Conservation (phyloP, 2,888 invertebrate genomes). For the Apodemia duryi region DNA sequence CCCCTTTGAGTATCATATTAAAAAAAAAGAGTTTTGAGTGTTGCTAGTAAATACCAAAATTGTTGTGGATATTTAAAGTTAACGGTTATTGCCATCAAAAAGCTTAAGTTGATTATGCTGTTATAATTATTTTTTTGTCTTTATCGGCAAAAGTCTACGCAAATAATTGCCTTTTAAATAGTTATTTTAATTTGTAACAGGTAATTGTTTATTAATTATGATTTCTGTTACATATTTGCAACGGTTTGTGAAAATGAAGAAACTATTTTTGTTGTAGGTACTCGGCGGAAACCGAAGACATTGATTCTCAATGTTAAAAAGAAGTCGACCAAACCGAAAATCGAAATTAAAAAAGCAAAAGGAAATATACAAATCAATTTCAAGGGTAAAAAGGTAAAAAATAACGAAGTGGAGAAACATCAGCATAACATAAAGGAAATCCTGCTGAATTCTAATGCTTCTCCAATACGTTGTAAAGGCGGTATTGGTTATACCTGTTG, state of each 20-base stretch:
- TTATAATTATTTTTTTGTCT: too few relatives aligned
- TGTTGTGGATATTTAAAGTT: too few relatives aligned
- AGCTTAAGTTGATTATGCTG: too few relatives aligned
- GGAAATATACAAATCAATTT: slow-evolving; percentile 7
- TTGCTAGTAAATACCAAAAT: too few relatives aligned
- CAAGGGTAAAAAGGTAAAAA: slow-evolving; percentile 11
- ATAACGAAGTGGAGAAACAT: slow-evolving; percentile 39
- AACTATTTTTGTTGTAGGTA: slow-evolving; percentile 36
- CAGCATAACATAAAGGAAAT: slow-evolving; percentile 49
- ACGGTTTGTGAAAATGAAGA: slow-evolving; percentile 21
- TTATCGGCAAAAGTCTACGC: background rate
- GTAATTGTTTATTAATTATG: slow-evolving; percentile 4
- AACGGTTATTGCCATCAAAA: too few relatives aligned
- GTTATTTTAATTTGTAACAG: background rate
- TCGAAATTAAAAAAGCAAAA: slow-evolving; percentile 16
- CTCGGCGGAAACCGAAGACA: slow-evolving; percentile 24
- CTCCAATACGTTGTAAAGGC: slow-evolving; percentile 50
- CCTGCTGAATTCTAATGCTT: slow-evolving; percentile 52
- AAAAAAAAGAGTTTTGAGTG: too few relatives aligned
- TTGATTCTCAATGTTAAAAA: slow-evolving; percentile 11
- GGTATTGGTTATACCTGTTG: slow-evolving; percentile 52
- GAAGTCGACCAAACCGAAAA: slow-evolving; percentile 21
- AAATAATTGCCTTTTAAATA: slow-evolving; percentile 10
- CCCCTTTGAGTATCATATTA: too few relatives aligned
- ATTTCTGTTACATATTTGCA: background rate